Conservation (phyloP, 2,113 vertebrate genomes). For the Dendropsophus ebraccatus region DNA sequence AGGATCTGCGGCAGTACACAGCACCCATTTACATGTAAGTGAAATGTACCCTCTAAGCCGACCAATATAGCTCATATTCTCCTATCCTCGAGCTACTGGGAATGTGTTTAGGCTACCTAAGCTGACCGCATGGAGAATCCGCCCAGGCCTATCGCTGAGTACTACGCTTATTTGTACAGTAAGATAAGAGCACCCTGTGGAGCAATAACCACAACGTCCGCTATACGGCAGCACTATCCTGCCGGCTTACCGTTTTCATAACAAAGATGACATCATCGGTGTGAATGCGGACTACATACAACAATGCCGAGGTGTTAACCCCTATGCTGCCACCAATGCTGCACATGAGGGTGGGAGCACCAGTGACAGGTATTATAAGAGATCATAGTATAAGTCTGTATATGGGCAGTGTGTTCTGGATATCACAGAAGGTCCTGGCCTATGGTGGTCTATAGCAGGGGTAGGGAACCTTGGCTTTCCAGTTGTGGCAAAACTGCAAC, state of each 20-base stretch:
- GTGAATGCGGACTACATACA: background rate
- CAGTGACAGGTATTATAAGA: too few species aligned
- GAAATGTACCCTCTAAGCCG: too few species aligned
- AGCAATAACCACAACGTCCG: background rate
- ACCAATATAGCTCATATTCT: too few species aligned
- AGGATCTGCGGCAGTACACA: too few species aligned
- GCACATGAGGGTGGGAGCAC: background rate
- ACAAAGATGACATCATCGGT: constrained; percentile 25
- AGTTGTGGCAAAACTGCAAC: too few species aligned
- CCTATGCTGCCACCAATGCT: background rate
- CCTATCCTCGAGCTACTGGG: too few species aligned
- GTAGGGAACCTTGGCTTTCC: too few species aligned
- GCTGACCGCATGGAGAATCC: background rate
- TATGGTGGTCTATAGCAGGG: too few species aligned
- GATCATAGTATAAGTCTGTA: too few species aligned
- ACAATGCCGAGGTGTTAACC: background rate
- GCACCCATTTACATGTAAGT: too few species aligned
- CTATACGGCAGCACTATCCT: background rate
- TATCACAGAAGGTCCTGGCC: too few species aligned
- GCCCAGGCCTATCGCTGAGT: background rate
- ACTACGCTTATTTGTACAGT: background rate
- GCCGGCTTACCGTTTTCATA: background rate
- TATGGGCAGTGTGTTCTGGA: too few species aligned
- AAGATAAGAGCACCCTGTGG: background rate
- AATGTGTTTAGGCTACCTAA: background rate